Evolutionary conservation across 2,888 invertebrate genomes (phyloP).

Genomic region (Ligdia adustata): DNA sequence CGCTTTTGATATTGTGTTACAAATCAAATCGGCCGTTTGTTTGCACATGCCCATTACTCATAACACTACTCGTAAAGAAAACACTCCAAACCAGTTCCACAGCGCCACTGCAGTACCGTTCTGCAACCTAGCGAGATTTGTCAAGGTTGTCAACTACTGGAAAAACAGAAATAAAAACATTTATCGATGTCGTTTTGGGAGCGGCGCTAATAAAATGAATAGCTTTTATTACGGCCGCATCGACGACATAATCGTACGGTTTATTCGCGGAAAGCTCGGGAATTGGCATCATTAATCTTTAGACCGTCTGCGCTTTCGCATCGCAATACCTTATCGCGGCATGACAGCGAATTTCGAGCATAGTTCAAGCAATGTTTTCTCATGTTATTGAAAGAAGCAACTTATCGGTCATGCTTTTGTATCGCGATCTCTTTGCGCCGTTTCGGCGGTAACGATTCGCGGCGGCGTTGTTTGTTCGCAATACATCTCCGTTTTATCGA

Average conservation of each 20-base stretch:
- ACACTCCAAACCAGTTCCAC: constrained; percentile 40
- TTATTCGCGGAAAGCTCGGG: constrained; percentile 24
- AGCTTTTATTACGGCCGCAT: constrained; percentile 34
- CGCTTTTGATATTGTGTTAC: constrained; percentile 77
- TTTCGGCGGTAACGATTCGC: constrained; percentile 51
- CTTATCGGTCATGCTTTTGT: constrained; percentile 82
- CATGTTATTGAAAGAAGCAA: constrained; percentile 74
- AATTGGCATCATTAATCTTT: constrained; percentile 32
- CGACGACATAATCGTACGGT: constrained; percentile 20
- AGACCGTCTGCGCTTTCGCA: constrained; percentile 25
- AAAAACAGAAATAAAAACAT: constrained; percentile 45
- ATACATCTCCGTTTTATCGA: constrained; percentile 62
- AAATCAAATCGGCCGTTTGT: constrained; percentile 50
- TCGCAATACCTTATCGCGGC: constrained; percentile 52
- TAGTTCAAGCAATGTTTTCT: constrained; percentile 77
- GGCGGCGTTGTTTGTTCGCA: constrained; percentile 51
- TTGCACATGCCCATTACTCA: constrained; percentile 48
- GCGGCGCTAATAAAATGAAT: constrained; percentile 41
- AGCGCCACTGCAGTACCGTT: constrained; percentile 27
- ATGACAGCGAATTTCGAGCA: constrained; percentile 62
- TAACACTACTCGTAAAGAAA: constrained; percentile 35
- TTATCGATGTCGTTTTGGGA: constrained; percentile 43
- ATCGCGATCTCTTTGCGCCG: constrained; percentile 68
- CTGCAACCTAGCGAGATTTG: constrained; percentile 39
- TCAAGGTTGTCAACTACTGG: constrained; percentile 42